Evolutionary conservation across 2,888 invertebrate species (phyloP), one percentile per base, ranked within the genome.

Genomic region (Melolontha melolontha): DNA sequence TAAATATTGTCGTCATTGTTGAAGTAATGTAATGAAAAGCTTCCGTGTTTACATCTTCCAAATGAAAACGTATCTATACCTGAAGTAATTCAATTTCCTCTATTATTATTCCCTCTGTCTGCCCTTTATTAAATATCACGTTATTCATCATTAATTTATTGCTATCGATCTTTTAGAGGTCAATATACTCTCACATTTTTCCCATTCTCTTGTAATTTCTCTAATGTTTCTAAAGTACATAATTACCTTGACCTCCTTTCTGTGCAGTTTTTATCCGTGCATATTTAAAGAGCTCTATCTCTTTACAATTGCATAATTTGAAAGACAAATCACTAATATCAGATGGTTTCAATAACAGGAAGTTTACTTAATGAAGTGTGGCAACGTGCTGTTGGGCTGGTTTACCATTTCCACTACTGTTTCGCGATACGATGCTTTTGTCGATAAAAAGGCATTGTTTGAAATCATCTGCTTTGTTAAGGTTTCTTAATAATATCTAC

Each of bases 151-250:
- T 34, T 34, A 54, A 54, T 54, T 40, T 39, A 54, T 40, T 11
- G 54, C 14, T 40, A 54, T 54, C 39, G 40, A 14, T 39, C 34
- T 14, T 40, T 40, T 54, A 54, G 54, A 54, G 54, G 54, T 39
- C 54, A 54, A 54, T 16, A 40, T 34, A 12, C 54, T 12, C 17
- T 54, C 54, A 16, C 54, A 54, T 54, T 39, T 14, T 54, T 54
- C 17, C 52, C 54, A 40, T 34, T 34, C 40, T 16, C 40, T 14
- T 16, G 44, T 14, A 44, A 16, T 44, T 44, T 44, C n/a, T 44
- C 14, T 44, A n/a, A 44, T 34, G 22, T 4, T 22, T 22, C 1
- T 34, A 34, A 44, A 1, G 14, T 5, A 44, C 14, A 44, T n/a
- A 51, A 29, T 29, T 7, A 4, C 29, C 51, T 51, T 51, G 51